Conservation (phyloP, 2,113 vertebrate genomes). For the Glareola pratincola region DNA sequence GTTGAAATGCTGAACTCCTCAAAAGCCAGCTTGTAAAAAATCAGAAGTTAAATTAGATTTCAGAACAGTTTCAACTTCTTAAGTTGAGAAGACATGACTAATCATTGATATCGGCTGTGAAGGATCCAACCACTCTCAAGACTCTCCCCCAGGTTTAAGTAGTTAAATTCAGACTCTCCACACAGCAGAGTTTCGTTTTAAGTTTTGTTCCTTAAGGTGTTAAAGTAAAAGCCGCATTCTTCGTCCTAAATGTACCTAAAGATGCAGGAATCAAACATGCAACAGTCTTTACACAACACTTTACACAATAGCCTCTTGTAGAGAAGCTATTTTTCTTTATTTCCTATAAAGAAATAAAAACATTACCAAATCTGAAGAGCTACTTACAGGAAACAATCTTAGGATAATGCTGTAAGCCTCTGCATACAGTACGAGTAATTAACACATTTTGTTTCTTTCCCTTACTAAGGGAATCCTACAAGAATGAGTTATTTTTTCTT, state of each 20-base stretch:
- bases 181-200: not conserved
- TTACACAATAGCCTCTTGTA: not conserved
- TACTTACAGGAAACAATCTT: not conserved
- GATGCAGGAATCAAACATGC: not conserved
- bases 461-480: not conserved
- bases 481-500: not conserved
- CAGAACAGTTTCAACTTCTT: not conserved
- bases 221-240: not conserved
- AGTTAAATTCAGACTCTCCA: not conserved
- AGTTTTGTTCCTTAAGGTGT: not conserved
- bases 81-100: not conserved
- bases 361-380: not conserved
- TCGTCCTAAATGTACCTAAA: not conserved
- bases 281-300: not conserved
- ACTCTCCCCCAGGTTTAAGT: not conserved
- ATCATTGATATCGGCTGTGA: fast-evolving
- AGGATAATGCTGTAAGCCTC: not conserved
- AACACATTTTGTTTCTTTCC: not conserved
- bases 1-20: not conserved
- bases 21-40: not conserved
- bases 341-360: not conserved
- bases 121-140: not conserved
- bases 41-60: not conserved
- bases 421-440: not conserved
- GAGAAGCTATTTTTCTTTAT: not conserved